These are phyloP conservation scores for Diplolepis rosae DNA, from an alignment of 2,888 invertebrate species.

Conservation along the genomic window DNA sequence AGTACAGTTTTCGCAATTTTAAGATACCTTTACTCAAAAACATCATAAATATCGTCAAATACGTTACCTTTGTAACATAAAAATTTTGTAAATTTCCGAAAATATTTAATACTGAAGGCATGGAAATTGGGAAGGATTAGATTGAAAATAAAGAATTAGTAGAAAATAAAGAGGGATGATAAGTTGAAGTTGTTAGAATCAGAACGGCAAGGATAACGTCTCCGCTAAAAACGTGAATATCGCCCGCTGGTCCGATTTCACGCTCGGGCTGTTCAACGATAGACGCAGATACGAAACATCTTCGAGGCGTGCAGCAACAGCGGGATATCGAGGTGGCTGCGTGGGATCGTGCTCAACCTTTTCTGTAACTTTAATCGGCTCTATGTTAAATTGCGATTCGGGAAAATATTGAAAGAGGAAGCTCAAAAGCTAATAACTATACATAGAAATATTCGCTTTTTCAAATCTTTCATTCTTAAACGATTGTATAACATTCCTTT, in stretches of 20 bases:
- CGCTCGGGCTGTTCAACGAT: constrained; percentile 70
- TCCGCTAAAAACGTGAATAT: constrained; percentile 38
- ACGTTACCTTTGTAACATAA: too few species aligned
- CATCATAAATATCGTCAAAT: too few species aligned
- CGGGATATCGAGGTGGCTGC: constrained; percentile 41
- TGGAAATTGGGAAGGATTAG: not conserved
- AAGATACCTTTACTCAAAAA: too few species aligned
- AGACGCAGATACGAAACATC: constrained; percentile 69
- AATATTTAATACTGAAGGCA: not conserved
- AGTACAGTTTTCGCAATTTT: too few species aligned
- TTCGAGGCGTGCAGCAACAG: constrained; percentile 46
- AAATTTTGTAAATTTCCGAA: not conserved
- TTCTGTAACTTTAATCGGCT: not conserved
- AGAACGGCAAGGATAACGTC: constrained; percentile 34
- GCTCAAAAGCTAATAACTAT: too few species aligned
- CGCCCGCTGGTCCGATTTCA: constrained; percentile 68
- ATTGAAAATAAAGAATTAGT: constrained; percentile 15
- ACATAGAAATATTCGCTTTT: too few species aligned
- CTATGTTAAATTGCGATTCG: not conserved
- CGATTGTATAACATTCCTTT: too few species aligned
- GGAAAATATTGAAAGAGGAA: not conserved
- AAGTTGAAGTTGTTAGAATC: constrained; percentile 40
- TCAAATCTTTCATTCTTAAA: too few species aligned
- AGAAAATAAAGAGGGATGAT: constrained; percentile 31
- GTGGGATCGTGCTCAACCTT: constrained; percentile 43